Percentiles rank a stretch among this genome's conserved stretches.
These are phyloP conservation scores for Manis javanica DNA, from an alignment of 2,797 vertebrate species.

Conservation along the genomic window DNA sequence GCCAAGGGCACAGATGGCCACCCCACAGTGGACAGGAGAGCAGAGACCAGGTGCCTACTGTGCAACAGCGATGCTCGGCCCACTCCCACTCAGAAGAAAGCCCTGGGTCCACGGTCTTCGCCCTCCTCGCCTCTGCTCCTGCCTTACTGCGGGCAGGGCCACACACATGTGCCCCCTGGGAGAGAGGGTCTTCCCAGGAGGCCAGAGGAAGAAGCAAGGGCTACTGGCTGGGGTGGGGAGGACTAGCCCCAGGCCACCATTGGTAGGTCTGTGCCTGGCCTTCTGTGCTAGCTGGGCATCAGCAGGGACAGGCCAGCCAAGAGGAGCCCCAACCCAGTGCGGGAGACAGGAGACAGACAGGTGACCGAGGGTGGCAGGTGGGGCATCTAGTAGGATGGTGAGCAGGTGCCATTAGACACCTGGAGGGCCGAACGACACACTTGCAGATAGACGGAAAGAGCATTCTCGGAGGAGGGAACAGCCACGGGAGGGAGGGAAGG, in stretches of 20 bases:
- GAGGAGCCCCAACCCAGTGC: not conserved
- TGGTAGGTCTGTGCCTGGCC: not conserved
- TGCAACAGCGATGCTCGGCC: too few species aligned
- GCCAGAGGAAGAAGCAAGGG: not conserved
- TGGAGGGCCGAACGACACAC: not conserved
- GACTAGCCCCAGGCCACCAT: too few species aligned
- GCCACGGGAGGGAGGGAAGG: not conserved
- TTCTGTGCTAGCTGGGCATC: not conserved
- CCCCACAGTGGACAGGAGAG: not conserved
- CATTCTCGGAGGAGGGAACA: not conserved
- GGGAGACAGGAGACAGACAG: too few species aligned
- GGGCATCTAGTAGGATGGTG: too few species aligned
- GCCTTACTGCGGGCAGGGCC: not conserved
- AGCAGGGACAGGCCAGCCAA: not conserved
- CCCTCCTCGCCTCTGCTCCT: not conserved
- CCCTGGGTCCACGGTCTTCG: not conserved
- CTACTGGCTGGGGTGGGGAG: not conserved
- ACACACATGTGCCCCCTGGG: too few species aligned
- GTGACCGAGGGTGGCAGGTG: too few species aligned
- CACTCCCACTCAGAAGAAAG: not conserved
- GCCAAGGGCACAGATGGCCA: slow-evolving; percentile 60
- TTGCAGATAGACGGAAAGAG: accelerated
- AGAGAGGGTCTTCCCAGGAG: too few species aligned
- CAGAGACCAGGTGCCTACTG: not conserved
- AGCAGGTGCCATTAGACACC: not conserved